Conservation (phyloP, 2,113 vertebrate genomes). For the Nibea albiflora region DNA sequence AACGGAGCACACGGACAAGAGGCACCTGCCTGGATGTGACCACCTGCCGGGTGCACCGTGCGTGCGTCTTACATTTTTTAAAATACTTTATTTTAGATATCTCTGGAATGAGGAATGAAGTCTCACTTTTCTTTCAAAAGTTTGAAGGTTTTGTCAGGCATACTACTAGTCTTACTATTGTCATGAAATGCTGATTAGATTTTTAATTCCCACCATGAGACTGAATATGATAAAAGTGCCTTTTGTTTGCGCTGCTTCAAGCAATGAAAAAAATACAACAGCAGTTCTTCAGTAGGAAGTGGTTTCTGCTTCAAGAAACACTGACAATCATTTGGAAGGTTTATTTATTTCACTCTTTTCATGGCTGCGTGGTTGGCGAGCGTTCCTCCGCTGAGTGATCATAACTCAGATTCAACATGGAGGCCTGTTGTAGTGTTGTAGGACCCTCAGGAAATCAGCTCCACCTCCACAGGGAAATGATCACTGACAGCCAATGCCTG, state of each 20-base stretch:
- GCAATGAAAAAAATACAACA: no score
- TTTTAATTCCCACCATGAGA: neutral
- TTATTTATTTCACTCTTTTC: slow-evolving; percentile 29
- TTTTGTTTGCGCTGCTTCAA: no score
- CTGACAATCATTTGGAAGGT: neutral
- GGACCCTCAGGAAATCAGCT: slow-evolving; percentile 59
- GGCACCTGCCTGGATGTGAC: no score
- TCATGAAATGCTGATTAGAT: neutral
- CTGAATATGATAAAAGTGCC: no score
- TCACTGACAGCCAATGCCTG: slow-evolving; percentile 93
- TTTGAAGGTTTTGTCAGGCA: no score
- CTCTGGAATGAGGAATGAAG: neutral
- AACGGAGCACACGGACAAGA: no score
- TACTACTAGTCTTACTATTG: neutral
- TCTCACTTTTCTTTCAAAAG: neutral
- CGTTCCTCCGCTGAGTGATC: neutral
- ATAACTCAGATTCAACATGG: neutral
- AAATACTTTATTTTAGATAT: neutral
- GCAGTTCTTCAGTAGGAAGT: neutral
- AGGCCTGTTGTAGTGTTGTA: neutral
- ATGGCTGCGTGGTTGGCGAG: neutral
- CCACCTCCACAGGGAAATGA: slow-evolving; percentile 93
- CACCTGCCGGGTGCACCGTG: no score
- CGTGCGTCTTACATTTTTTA: neutral
- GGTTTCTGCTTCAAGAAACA: neutral